Evolutionary conservation across 2,113 vertebrate genomes (phyloP), one percentile per base, ranked within the genome.

Genomic region (Hystrix brachyura): DNA sequence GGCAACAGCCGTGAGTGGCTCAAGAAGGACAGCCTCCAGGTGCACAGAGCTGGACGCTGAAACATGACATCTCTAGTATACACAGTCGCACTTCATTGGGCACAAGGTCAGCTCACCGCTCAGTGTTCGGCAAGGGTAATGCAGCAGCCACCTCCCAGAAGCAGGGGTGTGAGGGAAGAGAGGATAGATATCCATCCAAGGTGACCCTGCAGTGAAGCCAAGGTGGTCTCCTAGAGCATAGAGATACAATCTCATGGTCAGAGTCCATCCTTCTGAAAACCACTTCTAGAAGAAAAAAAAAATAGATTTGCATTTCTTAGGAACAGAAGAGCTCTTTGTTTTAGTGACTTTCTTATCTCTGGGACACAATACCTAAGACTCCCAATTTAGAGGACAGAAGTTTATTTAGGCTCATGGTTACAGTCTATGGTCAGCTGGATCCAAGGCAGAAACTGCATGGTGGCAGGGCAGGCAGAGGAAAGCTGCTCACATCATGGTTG

Each of bases 131-230:
- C 12, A n/a, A 78, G 14, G 3, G 14, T 43, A 69, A 53, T 29
- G n/a, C 4, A 80, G 13, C 32, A 81, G 57, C 13, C n/a, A 34
- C 23, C 23, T 69, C 27, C 43, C 46, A 23, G 29, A 25, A 34
- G 11, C 21, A 27, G 19, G 59, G 32, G 1, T 17, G 1, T 0
- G 0, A 78, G 38, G 67, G 48, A 74, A 27, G 8, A 4, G 43
- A 51, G 67, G 72, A 3, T 19, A 64, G 27, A 60, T 1, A 34
- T 53, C 71, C 57, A 32, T 43, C 51, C 3, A 7, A 34, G 51
- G 18, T 13, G 25, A 74, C 60, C 87, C 67, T 29, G 29, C 0
- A 46, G 34, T 0, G 0, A 55, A 55, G 53, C 57, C 57, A 34
- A 51, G 10, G 74, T 14, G 23, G 48, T 48, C 51, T 67, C 43